Percentiles rank a stretch among this genome's conserved stretches.
phyloP scores from a whole-genome alignment of 2,888 invertebrate genomes.

The Andricus curvator region DNA sequence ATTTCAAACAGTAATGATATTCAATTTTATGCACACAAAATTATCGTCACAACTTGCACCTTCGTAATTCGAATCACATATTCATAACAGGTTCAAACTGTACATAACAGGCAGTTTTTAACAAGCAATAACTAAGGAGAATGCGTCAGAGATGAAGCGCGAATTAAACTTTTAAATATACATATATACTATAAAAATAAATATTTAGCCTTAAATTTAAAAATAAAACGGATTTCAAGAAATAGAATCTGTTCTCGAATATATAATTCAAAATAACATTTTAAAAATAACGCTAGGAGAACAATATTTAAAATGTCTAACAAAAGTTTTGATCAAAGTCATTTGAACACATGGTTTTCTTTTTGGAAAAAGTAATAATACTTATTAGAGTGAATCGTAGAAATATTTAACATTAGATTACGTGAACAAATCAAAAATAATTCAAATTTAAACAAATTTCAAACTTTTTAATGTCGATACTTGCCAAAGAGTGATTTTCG shows the following conservation, averaged over 20 bases:
- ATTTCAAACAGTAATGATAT: slow-evolving; percentile 13
- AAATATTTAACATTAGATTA: not conserved
- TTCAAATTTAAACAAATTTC: not conserved
- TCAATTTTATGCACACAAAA: slow-evolving; percentile 20
- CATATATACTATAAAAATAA: slow-evolving; percentile 19
- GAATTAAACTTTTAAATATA: not conserved
- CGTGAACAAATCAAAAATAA: not conserved
- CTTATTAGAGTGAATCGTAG: not conserved
- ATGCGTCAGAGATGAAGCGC: not conserved
- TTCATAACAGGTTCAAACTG: slow-evolving; percentile 35
- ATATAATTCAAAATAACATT: slow-evolving; percentile 10
- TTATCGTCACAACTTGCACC: not conserved
- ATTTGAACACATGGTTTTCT: slow-evolving; percentile 17
- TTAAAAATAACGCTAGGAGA: not conserved
- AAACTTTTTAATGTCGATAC: not conserved
- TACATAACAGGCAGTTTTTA: slow-evolving; percentile 39
- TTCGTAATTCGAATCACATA: slow-evolving; percentile 19
- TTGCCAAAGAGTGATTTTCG: not conserved
- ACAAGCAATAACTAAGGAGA: not conserved
- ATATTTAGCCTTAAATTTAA: not conserved
- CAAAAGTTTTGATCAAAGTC: not conserved
- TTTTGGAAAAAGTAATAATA: not conserved
- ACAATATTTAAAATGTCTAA: not conserved
- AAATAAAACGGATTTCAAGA: not conserved
- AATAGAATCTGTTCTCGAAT: not conserved